Evolutionary conservation across 1,140 invertebrate species (phyloP), one percentile per base, ranked within the genome.

Genomic region (Coelopa frigida): DNA sequence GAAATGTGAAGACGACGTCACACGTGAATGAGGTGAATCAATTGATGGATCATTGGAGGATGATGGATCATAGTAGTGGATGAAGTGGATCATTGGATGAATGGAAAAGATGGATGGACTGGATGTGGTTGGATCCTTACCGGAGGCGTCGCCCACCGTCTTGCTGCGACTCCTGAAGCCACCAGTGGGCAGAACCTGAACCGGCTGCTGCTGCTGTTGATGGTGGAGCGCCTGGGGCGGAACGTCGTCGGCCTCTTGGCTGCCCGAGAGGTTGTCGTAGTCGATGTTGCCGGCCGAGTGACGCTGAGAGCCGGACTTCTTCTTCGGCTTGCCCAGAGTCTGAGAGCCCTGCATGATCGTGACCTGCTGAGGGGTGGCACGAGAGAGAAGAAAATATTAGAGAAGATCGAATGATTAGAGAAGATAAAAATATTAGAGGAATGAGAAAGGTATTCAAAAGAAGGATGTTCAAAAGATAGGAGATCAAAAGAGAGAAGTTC

Each of bases 241-340:
- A 50, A 73, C 51, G 46, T 76, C 71, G 49, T 72, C 70, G 5
- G 59, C 64, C 40, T 71, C 74, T 23, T 75, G 74, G 57, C 76
- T 77, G 52, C 76, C 75, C 7, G 79, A 81, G 36, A 82, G 63
- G 64, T 83, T 81, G 60, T 89, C 87, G 47, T 88, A 85, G 61
- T 92, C 89, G 40, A 93, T 85, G 55, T 88, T 83, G 31, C 87
- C 89, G 47, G 91, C 89, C 27, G 91, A 94, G 60, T 93, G 85
- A 43, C 90, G 76, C 58, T 94, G 91, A 38, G 82, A 82, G 53
- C 83, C 79, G 23, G 83, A 82, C 32, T 80, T 78, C 53, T 80
- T 78, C 57, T 85, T 83, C 3, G 83, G 80, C 57, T 83, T 87
- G 22, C 81, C 80, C 44, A 87, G 68, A 10, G 82, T 85, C 54